Evolutionary conservation across 37 sponge, comb jelly and placozoan species (phyloP).

Genomic region (Eunapius fragilis): DNA sequence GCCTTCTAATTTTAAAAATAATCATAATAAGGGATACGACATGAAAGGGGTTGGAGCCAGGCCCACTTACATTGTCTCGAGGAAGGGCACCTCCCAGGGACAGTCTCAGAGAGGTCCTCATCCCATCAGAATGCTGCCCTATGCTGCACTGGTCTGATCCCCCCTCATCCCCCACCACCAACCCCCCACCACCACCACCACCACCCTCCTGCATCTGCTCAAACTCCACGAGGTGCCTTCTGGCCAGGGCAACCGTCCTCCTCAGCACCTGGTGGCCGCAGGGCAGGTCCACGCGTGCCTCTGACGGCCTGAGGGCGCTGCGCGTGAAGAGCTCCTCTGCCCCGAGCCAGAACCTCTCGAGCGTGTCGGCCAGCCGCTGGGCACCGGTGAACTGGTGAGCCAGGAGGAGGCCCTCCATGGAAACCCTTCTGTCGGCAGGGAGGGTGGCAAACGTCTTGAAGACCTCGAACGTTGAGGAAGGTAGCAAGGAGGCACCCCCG

Average conservation of each 20-base stretch:
- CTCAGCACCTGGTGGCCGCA: background rate
- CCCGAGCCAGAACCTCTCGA: slow-evolving; percentile 3
- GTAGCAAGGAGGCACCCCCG: background rate
- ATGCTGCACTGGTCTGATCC: slow-evolving; percentile 2
- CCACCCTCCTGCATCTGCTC: background rate
- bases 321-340: slow-evolving; percentile 29
- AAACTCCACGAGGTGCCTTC: slow-evolving; percentile 25
- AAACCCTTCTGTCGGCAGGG: background rate
- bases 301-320: background rate
- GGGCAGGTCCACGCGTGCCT: background rate
- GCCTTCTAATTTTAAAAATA: too few species aligned
- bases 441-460: slow-evolving; percentile 30
- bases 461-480: background rate
- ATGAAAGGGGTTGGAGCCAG: too few species aligned
- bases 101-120: slow-evolving; percentile 25
- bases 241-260: slow-evolving; percentile 4
- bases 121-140: slow-evolving; percentile 18
- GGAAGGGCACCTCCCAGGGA: background rate
- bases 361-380: background rate
- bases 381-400: slow-evolving; percentile 19
- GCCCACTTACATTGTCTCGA: background rate
- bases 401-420: slow-evolving; percentile 25
- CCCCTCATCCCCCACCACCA: background rate
- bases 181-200: too few species aligned
- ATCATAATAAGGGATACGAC: too few species aligned